Conservation (phyloP, 2,888 invertebrate genomes). For the Rhingia rostrata region DNA sequence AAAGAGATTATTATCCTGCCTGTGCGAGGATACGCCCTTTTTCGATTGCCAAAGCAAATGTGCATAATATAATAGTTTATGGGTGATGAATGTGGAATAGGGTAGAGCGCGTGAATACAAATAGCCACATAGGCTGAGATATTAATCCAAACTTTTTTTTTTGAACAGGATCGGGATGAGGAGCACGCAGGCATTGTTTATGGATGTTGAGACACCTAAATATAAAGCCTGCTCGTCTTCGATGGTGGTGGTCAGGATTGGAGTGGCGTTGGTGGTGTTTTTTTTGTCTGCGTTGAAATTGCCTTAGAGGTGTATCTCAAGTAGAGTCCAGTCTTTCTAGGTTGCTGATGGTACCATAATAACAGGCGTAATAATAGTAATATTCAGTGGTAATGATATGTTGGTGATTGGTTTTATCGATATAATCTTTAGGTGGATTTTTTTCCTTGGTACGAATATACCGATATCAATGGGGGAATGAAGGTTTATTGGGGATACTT, state of each 20-base stretch:
- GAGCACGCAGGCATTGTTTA: constrained; percentile 33
- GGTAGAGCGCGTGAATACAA: constrained; percentile 2
- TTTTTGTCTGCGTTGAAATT: neutral
- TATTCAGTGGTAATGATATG: constrained; percentile 34
- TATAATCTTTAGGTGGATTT: neutral
- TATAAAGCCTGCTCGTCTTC: constrained; percentile 27
- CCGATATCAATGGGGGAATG: neutral
- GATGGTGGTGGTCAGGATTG: constrained; percentile 40
- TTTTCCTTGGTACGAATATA: neutral
- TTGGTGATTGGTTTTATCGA: constrained; percentile 29
- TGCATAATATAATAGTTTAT: constrained; percentile 61
- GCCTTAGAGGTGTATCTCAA: constrained; percentile 19
- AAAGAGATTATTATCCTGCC: constrained; percentile 30
- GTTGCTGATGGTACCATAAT: constrained; percentile 24
- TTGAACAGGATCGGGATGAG: constrained; percentile 1
- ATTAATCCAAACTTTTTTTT: constrained; percentile 4
- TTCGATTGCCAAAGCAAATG: constrained; percentile 34
- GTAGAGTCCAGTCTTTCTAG: constrained; percentile 1
- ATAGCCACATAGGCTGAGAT: neutral
- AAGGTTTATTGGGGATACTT: neutral
- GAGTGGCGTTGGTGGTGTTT: constrained; percentile 3
- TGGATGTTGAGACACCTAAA: constrained; percentile 51
- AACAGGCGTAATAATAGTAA: constrained; percentile 23
- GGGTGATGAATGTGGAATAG: constrained; percentile 61
- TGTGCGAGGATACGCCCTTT: constrained; percentile 33